Percentiles rank a stretch among this genome's conserved stretches.
Conservation (phyloP, 2,888 invertebrate species). For the Plagodis dolabraria region DNA sequence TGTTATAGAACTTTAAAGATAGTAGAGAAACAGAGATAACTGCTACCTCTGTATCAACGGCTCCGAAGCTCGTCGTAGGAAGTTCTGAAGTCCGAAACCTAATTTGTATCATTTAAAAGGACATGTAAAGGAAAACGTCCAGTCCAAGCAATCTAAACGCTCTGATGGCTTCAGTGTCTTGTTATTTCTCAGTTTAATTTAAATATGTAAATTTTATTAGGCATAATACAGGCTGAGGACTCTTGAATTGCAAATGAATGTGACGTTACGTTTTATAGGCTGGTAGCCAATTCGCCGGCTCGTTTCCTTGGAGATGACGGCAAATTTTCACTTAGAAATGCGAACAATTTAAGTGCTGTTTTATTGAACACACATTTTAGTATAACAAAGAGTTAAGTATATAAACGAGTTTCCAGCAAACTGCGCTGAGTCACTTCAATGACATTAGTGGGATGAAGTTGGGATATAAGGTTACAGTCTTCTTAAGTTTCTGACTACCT, state of each 20-base stretch:
- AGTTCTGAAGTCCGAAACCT: not conserved
- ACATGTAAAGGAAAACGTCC: constrained; percentile 26
- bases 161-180: constrained; percentile 76
- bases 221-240: constrained; percentile 82
- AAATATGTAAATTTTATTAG: constrained; percentile 85
- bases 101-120: constrained; percentile 13
- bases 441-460: constrained; percentile 30
- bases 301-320: constrained; percentile 72
- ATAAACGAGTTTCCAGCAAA: constrained; percentile 44
- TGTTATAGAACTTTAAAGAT: too few species aligned
- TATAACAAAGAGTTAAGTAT: constrained; percentile 38
- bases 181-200: constrained; percentile 84
- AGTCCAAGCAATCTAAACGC: constrained; percentile 64
- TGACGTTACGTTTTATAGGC: constrained; percentile 83
- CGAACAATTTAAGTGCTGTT: constrained; percentile 62
- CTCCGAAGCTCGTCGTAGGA: not conserved
- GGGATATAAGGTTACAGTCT: constrained; percentile 23
- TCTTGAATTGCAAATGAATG: constrained; percentile 84
- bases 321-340: constrained; percentile 79
- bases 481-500: constrained; percentile 17
- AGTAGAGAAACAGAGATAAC: too few species aligned
- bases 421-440: constrained; percentile 35
- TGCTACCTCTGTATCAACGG: too few species aligned
- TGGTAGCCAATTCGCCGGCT: constrained; percentile 81
- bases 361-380: constrained; percentile 54